Conservation (phyloP, 2,797 vertebrate genomes). For the Eutrigla gurnardus region DNA sequence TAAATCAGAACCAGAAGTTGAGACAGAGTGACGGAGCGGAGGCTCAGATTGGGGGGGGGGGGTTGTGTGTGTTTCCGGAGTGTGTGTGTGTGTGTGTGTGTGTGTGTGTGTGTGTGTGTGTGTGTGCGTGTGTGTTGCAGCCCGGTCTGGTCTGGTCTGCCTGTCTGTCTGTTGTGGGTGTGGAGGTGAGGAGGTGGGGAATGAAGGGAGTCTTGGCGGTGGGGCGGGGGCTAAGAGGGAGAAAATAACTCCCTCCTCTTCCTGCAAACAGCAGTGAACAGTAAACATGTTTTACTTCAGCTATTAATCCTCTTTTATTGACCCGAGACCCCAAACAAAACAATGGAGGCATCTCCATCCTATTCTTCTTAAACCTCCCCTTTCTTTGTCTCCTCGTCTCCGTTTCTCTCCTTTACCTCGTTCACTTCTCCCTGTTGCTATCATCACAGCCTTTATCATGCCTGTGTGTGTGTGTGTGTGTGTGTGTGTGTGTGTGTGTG, state of each 20-base stretch:
- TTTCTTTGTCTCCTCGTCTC: constrained; percentile 30
- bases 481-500: constrained; percentile 27
- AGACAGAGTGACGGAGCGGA: constrained; percentile 63
- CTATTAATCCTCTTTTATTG: constrained; percentile 60
- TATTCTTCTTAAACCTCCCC: constrained; percentile 38
- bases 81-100: constrained; percentile 13
- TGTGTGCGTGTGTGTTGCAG: constrained; percentile 6
- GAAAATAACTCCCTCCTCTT: constrained; percentile 16
- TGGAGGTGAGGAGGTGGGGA: constrained; percentile 38
- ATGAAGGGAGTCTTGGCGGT: constrained; percentile 26
- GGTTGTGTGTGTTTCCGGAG: constrained; percentile 1
- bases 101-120: constrained; percentile 18
- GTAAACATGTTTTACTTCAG: constrained; percentile 71
- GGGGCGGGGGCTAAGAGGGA: constrained; percentile 19
- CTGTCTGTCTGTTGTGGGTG: constrained; percentile 42
- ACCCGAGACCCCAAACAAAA: constrained; percentile 55
- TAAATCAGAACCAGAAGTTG: constrained; percentile 81
- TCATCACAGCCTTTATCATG: constrained; percentile 61
- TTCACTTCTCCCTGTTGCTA: constrained; percentile 43
- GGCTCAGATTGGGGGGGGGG: constrained; percentile 51
- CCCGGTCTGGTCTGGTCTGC: constrained; percentile 35
- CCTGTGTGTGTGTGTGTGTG: constrained; percentile 34
- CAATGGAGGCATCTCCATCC: constrained; percentile 36
- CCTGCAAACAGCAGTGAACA: constrained; percentile 56
- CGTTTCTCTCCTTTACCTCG: constrained; percentile 42